phyloP scores from a whole-genome alignment of 2,797 vertebrate genomes.

The Cryptoblepharus egeriae region DNA sequence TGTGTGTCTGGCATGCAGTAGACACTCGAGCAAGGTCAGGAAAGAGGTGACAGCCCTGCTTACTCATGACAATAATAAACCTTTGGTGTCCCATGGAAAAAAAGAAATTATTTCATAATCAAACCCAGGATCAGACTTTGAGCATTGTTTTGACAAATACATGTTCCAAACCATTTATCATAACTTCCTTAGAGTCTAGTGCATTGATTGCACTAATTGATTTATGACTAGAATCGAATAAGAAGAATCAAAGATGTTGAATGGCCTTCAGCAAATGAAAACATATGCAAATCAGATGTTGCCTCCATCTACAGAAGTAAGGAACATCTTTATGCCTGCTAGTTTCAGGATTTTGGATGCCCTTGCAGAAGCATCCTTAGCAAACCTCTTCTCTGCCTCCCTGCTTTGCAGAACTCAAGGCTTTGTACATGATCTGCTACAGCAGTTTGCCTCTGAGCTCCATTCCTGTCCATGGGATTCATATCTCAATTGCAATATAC shows the following conservation, averaged over 20 bases:
- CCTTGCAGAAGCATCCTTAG: background rate
- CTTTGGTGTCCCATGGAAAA: background rate
- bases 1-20: background rate
- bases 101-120: constrained; percentile 8
- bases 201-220: constrained; percentile 17
- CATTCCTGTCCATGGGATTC: background rate
- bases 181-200: background rate
- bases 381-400: background rate
- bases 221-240: constrained; percentile 2
- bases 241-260: background rate
- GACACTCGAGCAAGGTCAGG: background rate
- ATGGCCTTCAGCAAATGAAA: background rate
- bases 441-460: background rate
- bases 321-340: background rate
- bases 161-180: constrained; percentile 14
- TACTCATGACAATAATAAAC: background rate
- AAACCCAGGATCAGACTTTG: background rate
- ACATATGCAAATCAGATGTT: background rate
- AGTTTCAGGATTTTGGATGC: background rate
- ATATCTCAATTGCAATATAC: background rate
- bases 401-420: background rate
- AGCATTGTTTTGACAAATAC: background rate
- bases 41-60: background rate
- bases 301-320: background rate
- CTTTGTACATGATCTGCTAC: too few species aligned